Percentiles rank a stretch among this genome's conserved stretches.
phyloP scores from a whole-genome alignment of 2,888 invertebrate genomes.

The Plebejus melissa region DNA sequence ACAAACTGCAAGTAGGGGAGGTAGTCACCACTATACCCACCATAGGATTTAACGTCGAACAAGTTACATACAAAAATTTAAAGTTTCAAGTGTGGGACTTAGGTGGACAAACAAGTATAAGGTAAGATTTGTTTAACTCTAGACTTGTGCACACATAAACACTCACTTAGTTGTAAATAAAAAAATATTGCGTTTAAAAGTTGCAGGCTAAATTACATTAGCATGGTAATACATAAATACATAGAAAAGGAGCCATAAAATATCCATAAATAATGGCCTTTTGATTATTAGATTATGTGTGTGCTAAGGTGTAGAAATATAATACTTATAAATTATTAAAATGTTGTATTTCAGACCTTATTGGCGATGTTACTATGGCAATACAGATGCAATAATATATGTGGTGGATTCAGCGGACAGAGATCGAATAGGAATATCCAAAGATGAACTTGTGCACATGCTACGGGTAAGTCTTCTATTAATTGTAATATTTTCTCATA shows the following conservation, averaged over 20 bases:
- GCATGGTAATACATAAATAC: too few species aligned
- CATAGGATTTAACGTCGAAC: conserved; percentile 99
- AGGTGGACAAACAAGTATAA: conserved; percentile 98
- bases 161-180: neutral
- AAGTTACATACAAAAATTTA: conserved; percentile 98
- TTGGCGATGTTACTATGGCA: conserved; percentile 99
- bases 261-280: too few species aligned
- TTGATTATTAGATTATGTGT: too few species aligned
- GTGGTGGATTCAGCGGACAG: conserved; percentile 99
- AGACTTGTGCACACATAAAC: neutral
- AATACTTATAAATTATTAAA: neutral
- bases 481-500: neutral
- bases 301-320: too few species aligned
- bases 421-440: conserved; percentile 99
- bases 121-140: conserved; percentile 74
- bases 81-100: conserved; percentile 99
- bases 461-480: conserved; percentile 84
- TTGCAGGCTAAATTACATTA: too few species aligned
- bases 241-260: too few species aligned
- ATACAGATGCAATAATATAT: conserved; percentile 99
- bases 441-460: conserved; percentile 98
- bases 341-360: conserved; percentile 87
- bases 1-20: conserved; percentile 98
- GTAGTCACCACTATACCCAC: conserved; percentile 99
- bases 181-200: neutral